Evolutionary conservation across 2,797 vertebrate species (phyloP).

Genomic region (Choloepus didactylus): DNA sequence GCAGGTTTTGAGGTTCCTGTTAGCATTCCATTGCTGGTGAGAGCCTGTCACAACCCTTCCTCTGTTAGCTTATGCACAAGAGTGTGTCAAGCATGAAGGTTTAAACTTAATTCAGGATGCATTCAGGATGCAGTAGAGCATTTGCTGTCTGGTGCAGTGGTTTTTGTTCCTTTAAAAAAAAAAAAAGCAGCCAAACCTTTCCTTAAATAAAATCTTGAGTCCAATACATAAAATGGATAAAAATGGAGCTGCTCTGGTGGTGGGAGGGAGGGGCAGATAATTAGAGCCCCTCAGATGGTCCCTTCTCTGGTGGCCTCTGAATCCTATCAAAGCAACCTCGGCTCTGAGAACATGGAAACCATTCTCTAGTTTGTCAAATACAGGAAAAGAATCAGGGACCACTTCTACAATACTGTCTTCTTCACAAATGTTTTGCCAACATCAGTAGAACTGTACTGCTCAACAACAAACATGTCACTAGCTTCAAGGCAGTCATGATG

Average conservation of each 20-base stretch:
- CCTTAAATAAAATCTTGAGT: slow-evolving; percentile 21
- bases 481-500: neutral
- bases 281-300: neutral
- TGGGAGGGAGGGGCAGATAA: neutral
- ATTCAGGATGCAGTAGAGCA: slow-evolving; percentile 11
- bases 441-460: neutral
- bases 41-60: neutral
- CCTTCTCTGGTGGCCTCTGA: neutral
- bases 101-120: neutral
- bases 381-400: neutral
- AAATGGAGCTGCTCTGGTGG: neutral
- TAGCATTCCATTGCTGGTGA: neutral
- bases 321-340: neutral
- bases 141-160: slow-evolving; percentile 48
- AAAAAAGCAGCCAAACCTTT: neutral
- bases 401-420: neutral
- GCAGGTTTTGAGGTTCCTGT: neutral
- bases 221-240: neutral
- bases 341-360: slow-evolving; percentile 20
- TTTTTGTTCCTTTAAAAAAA: neutral
- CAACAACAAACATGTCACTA: slow-evolving; percentile 24
- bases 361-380: slow-evolving; percentile 51
- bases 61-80: slow-evolving; percentile 13
- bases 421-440: neutral
- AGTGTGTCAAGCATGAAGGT: neutral